phyloP scores from a whole-genome alignment of 2,888 invertebrate genomes.

The Ecliptopera silaceata region DNA sequence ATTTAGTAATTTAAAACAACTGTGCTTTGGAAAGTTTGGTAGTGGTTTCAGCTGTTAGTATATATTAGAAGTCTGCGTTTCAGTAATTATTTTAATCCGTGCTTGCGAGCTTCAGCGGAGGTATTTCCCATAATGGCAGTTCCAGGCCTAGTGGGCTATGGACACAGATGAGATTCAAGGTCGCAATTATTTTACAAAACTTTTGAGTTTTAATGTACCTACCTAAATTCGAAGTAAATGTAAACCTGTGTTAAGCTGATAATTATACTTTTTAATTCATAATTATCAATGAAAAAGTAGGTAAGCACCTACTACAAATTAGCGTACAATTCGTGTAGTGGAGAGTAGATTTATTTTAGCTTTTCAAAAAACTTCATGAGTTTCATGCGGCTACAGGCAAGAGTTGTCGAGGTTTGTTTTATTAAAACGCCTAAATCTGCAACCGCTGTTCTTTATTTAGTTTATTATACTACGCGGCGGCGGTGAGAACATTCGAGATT shows the following conservation, averaged over 20 bases:
- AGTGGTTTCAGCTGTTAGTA: slow-evolving; percentile 37
- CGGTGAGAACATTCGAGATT: too few relatives aligned
- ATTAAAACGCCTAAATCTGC: slow-evolving; percentile 61
- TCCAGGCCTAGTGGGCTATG: slow-evolving; percentile 6
- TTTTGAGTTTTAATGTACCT: too few relatives aligned
- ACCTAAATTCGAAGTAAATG: too few relatives aligned
- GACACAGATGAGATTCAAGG: slow-evolving; percentile 1
- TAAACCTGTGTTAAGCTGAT: too few relatives aligned
- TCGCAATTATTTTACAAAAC: not conserved
- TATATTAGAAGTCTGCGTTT: slow-evolving; percentile 40
- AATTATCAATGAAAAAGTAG: too few relatives aligned
- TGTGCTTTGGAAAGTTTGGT: slow-evolving; percentile 40
- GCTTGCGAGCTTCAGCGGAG: slow-evolving; percentile 18
- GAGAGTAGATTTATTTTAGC: too few relatives aligned
- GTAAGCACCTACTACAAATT: too few relatives aligned
- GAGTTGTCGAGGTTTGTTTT: slow-evolving; percentile 43
- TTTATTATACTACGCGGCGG: slow-evolving; percentile 19
- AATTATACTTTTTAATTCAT: too few relatives aligned
- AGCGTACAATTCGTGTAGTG: too few relatives aligned
- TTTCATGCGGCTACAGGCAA: slow-evolving; percentile 27
- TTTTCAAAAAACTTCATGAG: not conserved
- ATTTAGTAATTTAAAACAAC: slow-evolving; percentile 50
- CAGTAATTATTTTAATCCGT: slow-evolving; percentile 39
- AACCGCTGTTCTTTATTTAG: slow-evolving; percentile 39
- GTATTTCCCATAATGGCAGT: slow-evolving; percentile 21